Conservation (phyloP, 2,113 vertebrate species). For the Triplophysa tibetana region DNA sequence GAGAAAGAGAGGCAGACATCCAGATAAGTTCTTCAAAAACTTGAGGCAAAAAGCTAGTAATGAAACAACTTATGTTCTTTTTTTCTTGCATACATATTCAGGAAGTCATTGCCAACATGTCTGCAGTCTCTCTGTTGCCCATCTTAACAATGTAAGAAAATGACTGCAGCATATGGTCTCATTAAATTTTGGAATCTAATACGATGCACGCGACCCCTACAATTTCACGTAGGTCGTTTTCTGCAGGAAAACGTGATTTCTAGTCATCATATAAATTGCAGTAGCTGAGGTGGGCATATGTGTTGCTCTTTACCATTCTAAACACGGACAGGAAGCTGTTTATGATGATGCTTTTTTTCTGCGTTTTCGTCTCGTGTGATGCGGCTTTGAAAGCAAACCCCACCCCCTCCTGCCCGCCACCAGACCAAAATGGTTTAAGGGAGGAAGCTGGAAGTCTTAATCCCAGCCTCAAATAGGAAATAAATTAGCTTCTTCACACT, state of each 20-base stretch:
- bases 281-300: slow-evolving; percentile 11
- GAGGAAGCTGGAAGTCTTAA: slow-evolving; percentile 81
- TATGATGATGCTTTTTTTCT: slow-evolving; percentile 40
- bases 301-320: slow-evolving; percentile 17
- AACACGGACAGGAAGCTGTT: slow-evolving; percentile 18
- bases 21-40: slow-evolving; percentile 11
- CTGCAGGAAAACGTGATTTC: slow-evolving; percentile 45
- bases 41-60: slow-evolving; percentile 10
- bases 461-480: slow-evolving; percentile 82
- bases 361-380: slow-evolving; percentile 46
- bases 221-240: slow-evolving; percentile 47
- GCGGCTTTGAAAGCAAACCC: slow-evolving; percentile 51
- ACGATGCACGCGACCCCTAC: slow-evolving; percentile 31
- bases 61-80: background rate
- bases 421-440: slow-evolving; percentile 49
- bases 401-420: background rate
- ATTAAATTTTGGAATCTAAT: slow-evolving; percentile 46
- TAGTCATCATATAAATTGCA: slow-evolving; percentile 42
- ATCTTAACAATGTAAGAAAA: slow-evolving; percentile 38
- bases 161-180: slow-evolving; percentile 50
- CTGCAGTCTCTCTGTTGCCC: slow-evolving; percentile 14
- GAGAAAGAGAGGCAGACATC: slow-evolving; percentile 36
- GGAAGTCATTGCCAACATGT: background rate
- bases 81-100: slow-evolving; percentile 11
- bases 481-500: slow-evolving; percentile 88